These are phyloP conservation scores for Clamator glandarius DNA, from an alignment of 2,797 vertebrate genomes.

Conservation along the genomic window DNA sequence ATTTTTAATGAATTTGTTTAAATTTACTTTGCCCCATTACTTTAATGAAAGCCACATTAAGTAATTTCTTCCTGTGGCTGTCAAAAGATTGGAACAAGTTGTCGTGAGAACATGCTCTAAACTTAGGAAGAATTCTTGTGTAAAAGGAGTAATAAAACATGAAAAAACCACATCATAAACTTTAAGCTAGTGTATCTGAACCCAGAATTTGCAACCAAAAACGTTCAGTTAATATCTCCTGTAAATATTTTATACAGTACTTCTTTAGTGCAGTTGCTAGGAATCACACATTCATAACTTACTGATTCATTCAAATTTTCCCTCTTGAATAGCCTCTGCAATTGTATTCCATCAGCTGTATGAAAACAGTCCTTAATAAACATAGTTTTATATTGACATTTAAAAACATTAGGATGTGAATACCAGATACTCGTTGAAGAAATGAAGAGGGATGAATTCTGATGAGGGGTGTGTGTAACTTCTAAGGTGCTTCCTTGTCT, in stretches of 20 bases:
- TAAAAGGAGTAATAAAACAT: neutral
- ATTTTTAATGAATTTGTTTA: neutral
- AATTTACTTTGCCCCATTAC: neutral
- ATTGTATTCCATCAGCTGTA: neutral
- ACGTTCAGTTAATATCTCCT: neutral
- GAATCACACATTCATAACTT: neutral
- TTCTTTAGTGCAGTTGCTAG: neutral
- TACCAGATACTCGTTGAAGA: neutral
- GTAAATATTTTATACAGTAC: neutral
- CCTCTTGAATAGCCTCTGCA: neutral
- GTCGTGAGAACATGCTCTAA: neutral
- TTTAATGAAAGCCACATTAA: neutral
- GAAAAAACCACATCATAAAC: neutral
- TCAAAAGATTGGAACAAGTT: neutral
- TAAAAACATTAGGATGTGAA: neutral
- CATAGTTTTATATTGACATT: neutral
- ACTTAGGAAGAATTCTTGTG: neutral
- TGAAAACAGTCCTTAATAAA: conserved; percentile 2
- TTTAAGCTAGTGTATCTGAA: neutral
- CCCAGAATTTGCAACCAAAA: neutral
- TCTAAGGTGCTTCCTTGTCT: neutral
- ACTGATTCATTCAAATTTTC: neutral
- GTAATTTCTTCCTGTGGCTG: neutral
- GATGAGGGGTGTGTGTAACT: neutral
- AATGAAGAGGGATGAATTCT: neutral